These are phyloP conservation scores for Oenanthe melanoleuca DNA, from an alignment of 2,113 vertebrate species.

Conservation along the genomic window DNA sequence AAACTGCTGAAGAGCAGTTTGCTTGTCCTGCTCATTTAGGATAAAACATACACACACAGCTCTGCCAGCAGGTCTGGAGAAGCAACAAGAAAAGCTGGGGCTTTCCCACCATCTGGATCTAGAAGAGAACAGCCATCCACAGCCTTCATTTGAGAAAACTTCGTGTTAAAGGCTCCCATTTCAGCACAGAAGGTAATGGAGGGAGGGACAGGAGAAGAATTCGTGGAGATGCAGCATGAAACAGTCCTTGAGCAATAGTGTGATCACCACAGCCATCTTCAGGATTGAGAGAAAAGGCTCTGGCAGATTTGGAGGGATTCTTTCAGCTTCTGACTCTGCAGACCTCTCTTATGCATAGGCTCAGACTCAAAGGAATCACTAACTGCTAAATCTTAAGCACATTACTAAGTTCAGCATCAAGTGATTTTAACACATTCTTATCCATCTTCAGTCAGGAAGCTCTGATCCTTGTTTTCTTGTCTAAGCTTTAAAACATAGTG, in stretches of 20 bases:
- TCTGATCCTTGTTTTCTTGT: neutral
- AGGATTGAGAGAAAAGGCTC: neutral
- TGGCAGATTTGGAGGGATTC: neutral
- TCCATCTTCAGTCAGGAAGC: neutral
- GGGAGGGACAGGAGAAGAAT: neutral
- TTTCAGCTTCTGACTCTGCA: neutral
- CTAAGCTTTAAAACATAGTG: neutral
- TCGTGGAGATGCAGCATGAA: neutral
- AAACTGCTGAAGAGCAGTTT: neutral
- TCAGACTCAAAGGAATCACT: neutral
- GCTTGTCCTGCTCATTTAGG: neutral
- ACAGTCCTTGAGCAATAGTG: neutral
- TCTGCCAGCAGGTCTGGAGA: neutral
- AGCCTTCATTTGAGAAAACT: neutral
- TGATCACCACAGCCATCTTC: neutral
- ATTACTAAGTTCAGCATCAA: neutral
- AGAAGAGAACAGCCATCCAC: neutral
- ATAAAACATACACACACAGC: neutral
- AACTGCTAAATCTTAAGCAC: neutral
- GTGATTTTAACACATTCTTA: neutral
- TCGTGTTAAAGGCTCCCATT: neutral
- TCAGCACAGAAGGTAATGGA: neutral
- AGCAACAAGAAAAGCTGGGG: neutral
- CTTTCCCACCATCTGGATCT: neutral
- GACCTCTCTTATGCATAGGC: neutral